phyloP scores from a whole-genome alignment of 2,888 invertebrate species.

The Drosophila subsilvestris region DNA sequence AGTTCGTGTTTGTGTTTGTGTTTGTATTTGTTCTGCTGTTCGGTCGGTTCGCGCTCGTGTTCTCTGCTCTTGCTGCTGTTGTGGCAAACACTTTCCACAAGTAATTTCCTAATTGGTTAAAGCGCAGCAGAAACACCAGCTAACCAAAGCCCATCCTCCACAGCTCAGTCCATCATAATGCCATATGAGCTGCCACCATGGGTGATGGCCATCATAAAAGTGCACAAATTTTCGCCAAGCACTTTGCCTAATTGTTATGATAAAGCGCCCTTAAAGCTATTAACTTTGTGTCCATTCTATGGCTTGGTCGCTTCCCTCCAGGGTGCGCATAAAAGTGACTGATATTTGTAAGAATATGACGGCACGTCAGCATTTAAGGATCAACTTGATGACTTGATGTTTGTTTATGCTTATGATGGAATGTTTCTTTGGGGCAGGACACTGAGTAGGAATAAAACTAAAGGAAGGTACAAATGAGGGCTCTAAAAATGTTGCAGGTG shows the following conservation, averaged over 20 bases:
- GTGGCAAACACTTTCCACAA: conserved; percentile 51
- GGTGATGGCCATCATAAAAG: conserved; percentile 47
- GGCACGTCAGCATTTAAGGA: neutral
- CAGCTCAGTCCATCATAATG: conserved; percentile 38
- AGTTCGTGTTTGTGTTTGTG: conserved; percentile 43
- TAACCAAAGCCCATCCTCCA: conserved; percentile 13
- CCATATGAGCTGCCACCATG: conserved; percentile 40
- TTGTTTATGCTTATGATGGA: neutral
- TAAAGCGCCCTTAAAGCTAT: conserved; percentile 37
- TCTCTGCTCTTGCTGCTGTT: neutral
- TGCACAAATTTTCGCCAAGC: conserved; percentile 45
- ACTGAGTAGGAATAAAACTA: neutral
- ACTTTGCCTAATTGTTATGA: conserved; percentile 61
- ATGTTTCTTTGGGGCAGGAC: neutral
- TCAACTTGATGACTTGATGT: conserved; percentile 7
- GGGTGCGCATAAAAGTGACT: too few relatives aligned
- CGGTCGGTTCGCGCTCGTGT: neutral
- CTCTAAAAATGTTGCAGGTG: too few relatives aligned
- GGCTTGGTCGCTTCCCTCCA: too few relatives aligned
- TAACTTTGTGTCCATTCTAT: neutral
- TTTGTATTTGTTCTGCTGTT: conserved; percentile 11
- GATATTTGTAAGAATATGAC: neutral
- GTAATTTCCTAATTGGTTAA: conserved; percentile 70
- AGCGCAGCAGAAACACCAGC: conserved; percentile 37
- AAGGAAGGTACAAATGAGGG: too few relatives aligned